Conservation (phyloP, 2,113 vertebrate genomes). For the Geococcyx californianus region DNA sequence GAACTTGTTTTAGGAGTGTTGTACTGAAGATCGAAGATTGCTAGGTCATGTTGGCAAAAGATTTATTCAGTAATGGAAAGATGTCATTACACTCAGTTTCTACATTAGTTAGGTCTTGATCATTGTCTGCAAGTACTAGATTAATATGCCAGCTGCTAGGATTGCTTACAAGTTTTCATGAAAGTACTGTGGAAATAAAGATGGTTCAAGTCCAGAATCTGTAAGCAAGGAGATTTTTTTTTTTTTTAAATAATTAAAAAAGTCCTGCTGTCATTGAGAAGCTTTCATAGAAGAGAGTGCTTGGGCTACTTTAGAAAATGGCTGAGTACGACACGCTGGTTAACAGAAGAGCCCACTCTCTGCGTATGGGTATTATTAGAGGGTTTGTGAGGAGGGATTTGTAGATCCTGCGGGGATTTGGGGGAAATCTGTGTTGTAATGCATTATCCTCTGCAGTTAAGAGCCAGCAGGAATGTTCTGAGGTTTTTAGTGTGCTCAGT, state of each 20-base stretch:
- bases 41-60: background rate
- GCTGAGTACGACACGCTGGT: background rate
- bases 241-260: too few species aligned
- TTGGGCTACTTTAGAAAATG: background rate
- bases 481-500: background rate
- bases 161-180: background rate
- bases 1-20: background rate
- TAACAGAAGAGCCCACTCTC: background rate
- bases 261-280: background rate
- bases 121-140: background rate
- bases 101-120: background rate
- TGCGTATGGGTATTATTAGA: background rate
- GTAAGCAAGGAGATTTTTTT: background rate
- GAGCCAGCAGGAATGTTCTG: conserved; percentile 34
- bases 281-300: background rate
- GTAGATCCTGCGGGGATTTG: conserved; percentile 29
- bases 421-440: conserved; percentile 41
- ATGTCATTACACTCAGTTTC: background rate
- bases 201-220: background rate
- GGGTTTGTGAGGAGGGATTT: conserved; percentile 36
- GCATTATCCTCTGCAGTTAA: conserved; percentile 11
- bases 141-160: background rate
- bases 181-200: background rate
- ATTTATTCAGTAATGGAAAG: background rate
- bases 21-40: background rate